Base-by-base conservation (phyloP, 2,797 vertebrate species). In the Channallabes apus region DNA sequence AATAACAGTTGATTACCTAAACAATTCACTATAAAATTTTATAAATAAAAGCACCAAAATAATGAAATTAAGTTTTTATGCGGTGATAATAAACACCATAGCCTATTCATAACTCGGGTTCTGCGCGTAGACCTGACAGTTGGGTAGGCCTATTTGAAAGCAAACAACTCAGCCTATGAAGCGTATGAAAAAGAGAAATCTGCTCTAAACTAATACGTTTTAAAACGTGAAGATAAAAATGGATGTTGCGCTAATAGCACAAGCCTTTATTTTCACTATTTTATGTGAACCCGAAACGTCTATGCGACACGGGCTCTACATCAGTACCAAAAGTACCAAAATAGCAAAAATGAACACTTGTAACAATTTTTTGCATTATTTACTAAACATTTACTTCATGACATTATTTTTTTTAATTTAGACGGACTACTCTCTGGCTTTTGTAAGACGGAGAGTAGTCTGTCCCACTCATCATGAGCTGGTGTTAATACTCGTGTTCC, bases 1-100 rank as follows among this genome's bases (percentile, higher is more conserved):
- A 80, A 46, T 78, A 62, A 38, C 56, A 14, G 20, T 17, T 78
- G 76, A 78, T 61, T 61, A 61, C 32, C n/a, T 61, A 78, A 78
- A 78, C 76, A 61, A 62, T 62, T 61, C 56, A 61, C 12, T 38
- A 15, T 35, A 56, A 76, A 35, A 77, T 14, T 0, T 77, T 17
- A 73, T 27, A 51, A 18, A 27, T 22, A 58, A 58, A 58, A 14
- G 5, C 29, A 32, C 29, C 20, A 59, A 77, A 77, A 22, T 59
- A 59, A 24, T 35, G 9, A 24, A 59, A 59, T 22, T 35, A 59
- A 35, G 17, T 35, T 56, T 29, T 58, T 56, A 35, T 9, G 29
- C 54, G 17, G 1, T 35, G 24, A 75, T 29, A n/a, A 38, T 12
- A 24, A 32, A 32, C 27, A 29, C 20, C 20, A 59, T 59, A n/a